Evolutionary conservation across 2,888 invertebrate species (phyloP).

Genomic region (Morpho achilles): DNA sequence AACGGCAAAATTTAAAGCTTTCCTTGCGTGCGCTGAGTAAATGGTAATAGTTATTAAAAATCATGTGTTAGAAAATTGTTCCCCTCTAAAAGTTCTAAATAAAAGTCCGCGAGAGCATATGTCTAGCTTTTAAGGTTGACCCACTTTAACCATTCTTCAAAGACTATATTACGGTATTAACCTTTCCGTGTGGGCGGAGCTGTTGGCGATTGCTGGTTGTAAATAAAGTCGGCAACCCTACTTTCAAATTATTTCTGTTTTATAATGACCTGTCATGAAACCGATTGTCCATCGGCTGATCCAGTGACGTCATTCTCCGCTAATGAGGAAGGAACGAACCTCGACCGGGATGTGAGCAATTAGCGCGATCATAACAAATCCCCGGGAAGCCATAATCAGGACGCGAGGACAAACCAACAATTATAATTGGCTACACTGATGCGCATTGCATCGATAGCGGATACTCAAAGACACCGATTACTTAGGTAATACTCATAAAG

Average conservation of each 20-base stretch:
- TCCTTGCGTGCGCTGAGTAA: too few relatives aligned
- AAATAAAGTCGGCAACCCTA: not conserved
- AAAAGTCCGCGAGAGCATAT: too few relatives aligned
- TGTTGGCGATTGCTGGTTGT: too few relatives aligned
- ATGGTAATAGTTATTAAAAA: too few relatives aligned
- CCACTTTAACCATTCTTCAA: too few relatives aligned
- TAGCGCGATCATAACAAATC: constrained; percentile 76
- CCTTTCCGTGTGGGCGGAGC: too few relatives aligned
- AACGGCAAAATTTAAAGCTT: too few relatives aligned
- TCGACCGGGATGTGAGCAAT: constrained; percentile 72
- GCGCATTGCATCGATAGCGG: not conserved
- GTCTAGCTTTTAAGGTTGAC: too few relatives aligned
- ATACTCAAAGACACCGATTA: not conserved
- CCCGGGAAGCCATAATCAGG: constrained; percentile 48
- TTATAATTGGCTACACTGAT: constrained; percentile 21
- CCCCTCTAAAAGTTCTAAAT: too few relatives aligned
- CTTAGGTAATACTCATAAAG: not conserved
- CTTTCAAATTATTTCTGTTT: not conserved
- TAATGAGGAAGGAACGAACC: constrained; percentile 77
- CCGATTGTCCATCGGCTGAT: constrained; percentile 18
- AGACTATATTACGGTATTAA: too few relatives aligned
- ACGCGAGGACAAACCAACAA: constrained; percentile 46
- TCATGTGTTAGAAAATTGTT: too few relatives aligned
- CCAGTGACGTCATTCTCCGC: constrained; percentile 38
- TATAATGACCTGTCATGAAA: constrained; percentile 10